These are phyloP conservation scores for Acanthopleura granulata DNA, from an alignment of 2,888 invertebrate genomes.

Conservation along the genomic window DNA sequence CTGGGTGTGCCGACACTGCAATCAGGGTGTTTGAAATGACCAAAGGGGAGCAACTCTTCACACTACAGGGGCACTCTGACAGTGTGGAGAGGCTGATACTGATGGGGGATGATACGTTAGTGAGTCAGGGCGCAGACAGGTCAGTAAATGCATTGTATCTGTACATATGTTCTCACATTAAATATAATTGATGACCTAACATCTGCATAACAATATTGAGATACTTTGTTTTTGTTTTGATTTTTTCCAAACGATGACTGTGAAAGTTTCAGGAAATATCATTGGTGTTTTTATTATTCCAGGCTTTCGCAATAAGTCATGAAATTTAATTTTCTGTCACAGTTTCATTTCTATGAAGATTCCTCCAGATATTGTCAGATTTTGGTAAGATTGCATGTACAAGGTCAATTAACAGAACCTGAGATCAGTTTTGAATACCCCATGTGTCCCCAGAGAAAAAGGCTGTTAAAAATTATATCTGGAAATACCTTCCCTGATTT, in stretches of 20 bases:
- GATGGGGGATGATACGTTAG: slow-evolving; percentile 44
- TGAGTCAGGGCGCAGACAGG: slow-evolving; percentile 57
- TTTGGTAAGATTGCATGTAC: too few species aligned
- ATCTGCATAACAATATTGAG: background rate
- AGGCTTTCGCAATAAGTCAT: too few species aligned
- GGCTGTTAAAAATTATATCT: too few species aligned
- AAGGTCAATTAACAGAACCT: too few species aligned
- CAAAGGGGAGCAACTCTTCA: slow-evolving; percentile 43
- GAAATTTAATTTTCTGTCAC: too few species aligned
- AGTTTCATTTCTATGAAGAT: too few species aligned
- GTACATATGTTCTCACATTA: background rate
- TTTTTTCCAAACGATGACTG: background rate
- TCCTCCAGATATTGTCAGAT: too few species aligned
- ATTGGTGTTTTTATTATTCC: too few species aligned
- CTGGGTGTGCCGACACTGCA: slow-evolving; percentile 56
- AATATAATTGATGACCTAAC: background rate
- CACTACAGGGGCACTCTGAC: slow-evolving; percentile 53
- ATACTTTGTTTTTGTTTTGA: background rate
- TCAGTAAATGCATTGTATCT: slow-evolving; percentile 23
- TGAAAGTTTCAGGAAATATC: background rate
- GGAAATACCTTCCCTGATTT: too few species aligned
- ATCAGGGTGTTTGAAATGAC: slow-evolving; percentile 51
- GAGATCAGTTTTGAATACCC: too few species aligned
- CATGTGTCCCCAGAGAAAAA: too few species aligned
- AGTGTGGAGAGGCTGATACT: slow-evolving; percentile 55